Base-by-base conservation (phyloP, 23 tunicate genomes). In the Ciona savignyi region DNA sequence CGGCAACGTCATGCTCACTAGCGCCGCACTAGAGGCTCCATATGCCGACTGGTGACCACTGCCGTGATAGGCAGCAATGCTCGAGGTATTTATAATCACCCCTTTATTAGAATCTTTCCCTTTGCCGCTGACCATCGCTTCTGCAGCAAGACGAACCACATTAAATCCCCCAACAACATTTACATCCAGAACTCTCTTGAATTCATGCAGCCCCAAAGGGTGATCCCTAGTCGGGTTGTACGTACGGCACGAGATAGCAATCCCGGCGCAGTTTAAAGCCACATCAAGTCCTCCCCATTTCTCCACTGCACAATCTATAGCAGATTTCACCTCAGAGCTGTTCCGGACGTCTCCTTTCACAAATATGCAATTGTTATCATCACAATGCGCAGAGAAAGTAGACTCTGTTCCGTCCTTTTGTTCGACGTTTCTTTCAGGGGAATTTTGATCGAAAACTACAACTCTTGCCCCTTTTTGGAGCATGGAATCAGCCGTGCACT, bases 211-310 rank as follows among this genome's bases (percentile, higher is more conserved):
- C 26, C 49, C 67, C 49, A 73, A 73, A 4, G 60, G 51, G 15
- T 29, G 35, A 30, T 80, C 85, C 23, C 68, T 66, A 20, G 29
- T 29, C 4, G 51, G 29, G 77, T 84, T 88, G 70, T 74, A 88
- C 22, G 74, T 70, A 28, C 72, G 65, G 3, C 25, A 25, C 0
- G 77, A 90, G 3, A 28, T 34, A 0, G 89, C 84, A 19, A 80
- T 65, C 25, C 93, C 99, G 65, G 99, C 99, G 77, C 99, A 95
- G 69, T 95, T 95, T 4, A 95, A 85, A 51, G 80, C 76, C 22
- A 89, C 88, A 70, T 79, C 60, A 0, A 86, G 30, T 23, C 72
- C 32, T 26, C 89, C 89, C 86, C 94, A 93, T 33, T 77, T 51
- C 0, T 68, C 62, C 51, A 35, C 31, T 0, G 78, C 81, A 20